These are phyloP conservation scores for Sebastes jordani DNA, from an alignment of 2,797 vertebrate species.

Conservation along the genomic window DNA sequence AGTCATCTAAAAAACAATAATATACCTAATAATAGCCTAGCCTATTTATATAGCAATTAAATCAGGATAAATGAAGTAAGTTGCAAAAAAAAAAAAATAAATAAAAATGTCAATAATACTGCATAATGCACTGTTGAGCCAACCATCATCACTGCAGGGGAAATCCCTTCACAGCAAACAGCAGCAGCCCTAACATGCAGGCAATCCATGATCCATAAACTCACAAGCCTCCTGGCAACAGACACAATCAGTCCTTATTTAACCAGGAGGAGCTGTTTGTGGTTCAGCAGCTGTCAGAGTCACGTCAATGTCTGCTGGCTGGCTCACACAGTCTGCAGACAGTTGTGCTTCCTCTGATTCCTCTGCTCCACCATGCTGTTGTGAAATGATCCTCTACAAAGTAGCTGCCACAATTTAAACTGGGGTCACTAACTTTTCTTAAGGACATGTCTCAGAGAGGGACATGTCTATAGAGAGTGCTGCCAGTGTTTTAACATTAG, in stretches of 20 bases:
- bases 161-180: too few species aligned
- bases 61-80: too few species aligned
- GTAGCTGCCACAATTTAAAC: neutral
- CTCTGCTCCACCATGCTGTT: neutral
- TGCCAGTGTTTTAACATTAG: neutral
- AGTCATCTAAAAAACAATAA: too few species aligned
- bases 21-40: too few species aligned
- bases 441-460: neutral
- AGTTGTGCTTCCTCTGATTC: conserved; percentile 31
- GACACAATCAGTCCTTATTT: conserved; percentile 12
- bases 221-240: neutral
- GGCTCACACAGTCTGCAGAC: neutral
- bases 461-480: neutral
- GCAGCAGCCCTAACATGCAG: neutral
- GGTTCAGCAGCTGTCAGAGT: conserved; percentile 40
- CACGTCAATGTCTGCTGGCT: conserved; percentile 15
- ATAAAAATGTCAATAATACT: too few species aligned
- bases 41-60: too few species aligned
- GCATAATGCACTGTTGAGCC: too few species aligned
- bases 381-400: neutral
- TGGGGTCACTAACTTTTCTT: rapidly evolving
- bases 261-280: neutral
- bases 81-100: too few species aligned
- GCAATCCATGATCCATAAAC: neutral
- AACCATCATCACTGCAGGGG: too few species aligned